Conservation (phyloP, 2,888 invertebrate genomes). For the Thereva unica region DNA sequence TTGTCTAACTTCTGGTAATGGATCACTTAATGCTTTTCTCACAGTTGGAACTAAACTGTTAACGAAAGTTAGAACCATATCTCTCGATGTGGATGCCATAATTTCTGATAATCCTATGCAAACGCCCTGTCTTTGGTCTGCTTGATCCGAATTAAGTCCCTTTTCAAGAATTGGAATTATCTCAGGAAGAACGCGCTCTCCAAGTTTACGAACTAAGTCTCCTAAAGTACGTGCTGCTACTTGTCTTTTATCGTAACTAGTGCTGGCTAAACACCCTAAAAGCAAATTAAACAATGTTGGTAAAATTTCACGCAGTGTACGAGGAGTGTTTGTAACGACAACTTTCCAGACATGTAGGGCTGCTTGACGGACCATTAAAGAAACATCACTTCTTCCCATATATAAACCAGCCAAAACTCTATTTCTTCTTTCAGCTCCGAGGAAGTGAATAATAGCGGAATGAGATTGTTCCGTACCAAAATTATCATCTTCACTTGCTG, state of each 20-base stretch:
- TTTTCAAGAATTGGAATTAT: constrained; percentile 96
- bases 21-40: constrained; percentile 92
- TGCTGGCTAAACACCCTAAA: constrained; percentile 92
- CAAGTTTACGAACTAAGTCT: constrained; percentile 94
- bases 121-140: constrained; percentile 97
- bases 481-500: constrained; percentile 97
- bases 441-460: constrained; percentile 82
- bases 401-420: constrained; percentile 92
- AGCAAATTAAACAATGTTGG: constrained; percentile 91
- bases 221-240: constrained; percentile 96
- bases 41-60: constrained; percentile 91
- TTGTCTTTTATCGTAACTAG: constrained; percentile 94
- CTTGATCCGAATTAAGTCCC: constrained; percentile 86
- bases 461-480: constrained; percentile 98
- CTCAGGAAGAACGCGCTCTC: constrained; percentile 95
- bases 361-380: constrained; percentile 94
- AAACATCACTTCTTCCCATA: constrained; percentile 96
- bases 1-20: constrained; percentile 85
- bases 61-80: constrained; percentile 89
- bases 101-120: constrained; percentile 98
- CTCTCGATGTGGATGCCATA: constrained; percentile 93
- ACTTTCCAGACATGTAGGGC: constrained; percentile 99
- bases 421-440: constrained; percentile 89
- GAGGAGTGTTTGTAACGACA: constrained; percentile 96
- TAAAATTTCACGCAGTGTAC: constrained; percentile 93